A percentile compares a stretch with the other conserved stretches of the same genome.
Conservation (phyloP, 2,113 vertebrate genomes). For the Glaucidium brasilianum region DNA sequence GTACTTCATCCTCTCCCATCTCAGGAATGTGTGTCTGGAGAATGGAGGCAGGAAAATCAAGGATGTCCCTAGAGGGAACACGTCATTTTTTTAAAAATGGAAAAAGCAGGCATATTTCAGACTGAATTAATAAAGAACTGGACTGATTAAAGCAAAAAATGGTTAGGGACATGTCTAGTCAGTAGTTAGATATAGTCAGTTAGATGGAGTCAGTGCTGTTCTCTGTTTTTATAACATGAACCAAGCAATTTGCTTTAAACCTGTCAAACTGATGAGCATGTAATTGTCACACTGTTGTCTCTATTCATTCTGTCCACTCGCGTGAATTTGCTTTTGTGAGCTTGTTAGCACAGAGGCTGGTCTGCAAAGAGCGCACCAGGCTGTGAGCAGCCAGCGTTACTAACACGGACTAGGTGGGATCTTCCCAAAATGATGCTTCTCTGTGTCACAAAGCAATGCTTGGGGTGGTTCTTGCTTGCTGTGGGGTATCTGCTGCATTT, state of each 20-base stretch:
- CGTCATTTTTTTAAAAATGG: neutral
- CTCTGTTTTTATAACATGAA: neutral
- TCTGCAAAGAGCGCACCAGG: neutral
- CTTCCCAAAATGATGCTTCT: neutral
- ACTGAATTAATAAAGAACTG: neutral
- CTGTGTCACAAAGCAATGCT: rapidly evolving
- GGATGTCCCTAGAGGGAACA: neutral
- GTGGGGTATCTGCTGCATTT: neutral
- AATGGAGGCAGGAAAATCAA: neutral
- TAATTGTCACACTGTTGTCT: slow-evolving; percentile 13
- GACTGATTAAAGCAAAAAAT: neutral
- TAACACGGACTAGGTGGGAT: neutral
- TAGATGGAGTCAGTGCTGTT: neutral
- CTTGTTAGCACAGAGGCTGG: neutral
- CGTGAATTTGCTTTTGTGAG: neutral
- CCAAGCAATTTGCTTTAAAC: slow-evolving; percentile 14
- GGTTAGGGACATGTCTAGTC: neutral
- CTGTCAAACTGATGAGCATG: slow-evolving; percentile 31
- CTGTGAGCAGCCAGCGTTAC: neutral
- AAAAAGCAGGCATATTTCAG: neutral
- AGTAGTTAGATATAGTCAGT: neutral
- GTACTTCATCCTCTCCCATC: neutral
- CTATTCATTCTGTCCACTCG: neutral
- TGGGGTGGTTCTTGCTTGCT: neutral
- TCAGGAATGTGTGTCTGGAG: neutral